Base-by-base conservation (phyloP, 2,113 vertebrate species). In the Gallinago undulata region DNA sequence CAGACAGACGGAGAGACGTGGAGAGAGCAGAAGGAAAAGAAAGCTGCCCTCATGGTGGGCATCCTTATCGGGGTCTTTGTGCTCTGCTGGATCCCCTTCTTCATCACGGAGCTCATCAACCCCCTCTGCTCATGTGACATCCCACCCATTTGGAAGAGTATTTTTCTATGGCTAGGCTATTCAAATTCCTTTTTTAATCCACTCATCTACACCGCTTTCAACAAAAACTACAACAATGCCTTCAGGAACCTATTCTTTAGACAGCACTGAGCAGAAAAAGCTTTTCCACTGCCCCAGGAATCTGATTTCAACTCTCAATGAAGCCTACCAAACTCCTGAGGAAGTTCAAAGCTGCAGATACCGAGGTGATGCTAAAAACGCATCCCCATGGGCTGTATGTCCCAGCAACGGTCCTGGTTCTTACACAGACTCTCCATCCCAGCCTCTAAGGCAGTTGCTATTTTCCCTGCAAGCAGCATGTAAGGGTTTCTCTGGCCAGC, bases 131-230 rank as follows among this genome's bases (percentile, higher is more conserved):
- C 99, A 0, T 99, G 99, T 1, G 98, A 99, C 95, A 97, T 99
- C 91, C 99, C 99, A 0, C 98, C 99, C 22, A 19, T 99, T 94
- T 99, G 99, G 99, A 99, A 99, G 96, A 99, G 99, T 96, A 97
- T 99, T 94, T 99, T 99, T 97, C 98, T 99, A 27, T 99, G 99
- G 99, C 98, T 99, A 2, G 99, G 99, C 53, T 99, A 99, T 94
- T 99, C 99, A 90, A 99, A 99, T 98, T 99, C 99, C 75, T 99
- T 99, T 97, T 99, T 99, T 92, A 99, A 99, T 94, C 99, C 99
- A 0, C 98, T 99, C 70, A 99, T 99, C 96, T 99, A 99, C 95
- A 99, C 99, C 0, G 99, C 99, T 66, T 99, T 99, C 97, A 99
- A 99, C 96, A 99, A 99, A 96, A 99, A 99, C 98, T 99, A 99